A percentile compares a stretch with the other conserved stretches of the same genome.
Conservation (phyloP, 2,797 vertebrate genomes). For the Epinephelus awoara region DNA sequence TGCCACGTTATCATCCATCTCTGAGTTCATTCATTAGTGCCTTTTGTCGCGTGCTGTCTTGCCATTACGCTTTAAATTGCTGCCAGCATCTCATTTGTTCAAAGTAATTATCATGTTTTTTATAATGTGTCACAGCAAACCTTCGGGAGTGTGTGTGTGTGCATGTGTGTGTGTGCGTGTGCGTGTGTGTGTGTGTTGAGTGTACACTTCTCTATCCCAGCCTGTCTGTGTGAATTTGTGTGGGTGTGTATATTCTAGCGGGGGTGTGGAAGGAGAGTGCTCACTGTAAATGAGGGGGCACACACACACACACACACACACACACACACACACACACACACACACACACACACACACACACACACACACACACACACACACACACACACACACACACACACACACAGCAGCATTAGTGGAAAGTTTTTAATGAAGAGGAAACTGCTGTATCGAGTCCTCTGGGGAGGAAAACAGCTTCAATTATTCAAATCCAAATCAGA, state of each 20-base stretch:
- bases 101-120: constrained; percentile 63
- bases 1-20: constrained; percentile 71
- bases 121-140: constrained; percentile 59
- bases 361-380: constrained; percentile 15
- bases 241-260: constrained; percentile 61
- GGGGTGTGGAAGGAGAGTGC: constrained; percentile 54
- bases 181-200: constrained; percentile 3
- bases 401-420: constrained; percentile 49
- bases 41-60: constrained; percentile 63
- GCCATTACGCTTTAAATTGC: constrained; percentile 49
- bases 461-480: constrained; percentile 53
- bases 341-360: constrained; percentile 9
- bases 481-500: constrained; percentile 71
- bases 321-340: constrained; percentile 13
- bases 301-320: constrained; percentile 8
- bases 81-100: constrained; percentile 53
- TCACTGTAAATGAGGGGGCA: constrained; percentile 45
- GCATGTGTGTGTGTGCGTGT: constrained; percentile 1
- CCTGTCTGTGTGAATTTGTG: constrained; percentile 55
- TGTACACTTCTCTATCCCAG: constrained; percentile 42
- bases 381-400: background rate
- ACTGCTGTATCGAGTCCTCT: constrained; percentile 66
- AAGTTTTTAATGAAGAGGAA: constrained; percentile 78
- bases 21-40: constrained; percentile 69
- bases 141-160: constrained; percentile 19